Base-by-base conservation (phyloP, 2,888 invertebrate genomes). In the Scaptomyza reducta region DNA sequence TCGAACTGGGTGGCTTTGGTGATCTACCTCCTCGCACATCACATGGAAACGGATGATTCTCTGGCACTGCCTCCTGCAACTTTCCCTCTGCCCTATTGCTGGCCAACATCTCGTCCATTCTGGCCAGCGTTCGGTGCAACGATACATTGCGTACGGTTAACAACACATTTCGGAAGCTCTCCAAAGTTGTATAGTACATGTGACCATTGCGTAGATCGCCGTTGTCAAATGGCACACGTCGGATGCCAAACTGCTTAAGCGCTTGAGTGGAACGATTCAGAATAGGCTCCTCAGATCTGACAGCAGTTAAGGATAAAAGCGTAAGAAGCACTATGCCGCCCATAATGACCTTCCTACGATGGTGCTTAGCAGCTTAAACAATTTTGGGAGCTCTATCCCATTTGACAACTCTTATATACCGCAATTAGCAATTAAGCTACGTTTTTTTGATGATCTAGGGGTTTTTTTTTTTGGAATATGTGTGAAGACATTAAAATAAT, bases 1-100 rank as follows among this genome's bases (percentile, higher is more conserved):
- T 93, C 4, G 92, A 92, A 1, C 72, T 89, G 0, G 94, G 94
- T 6, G 90, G 74, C 1, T 45, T 10, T 1, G 40, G 5, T 10
- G 67, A 68, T 29, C 67, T 44, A 1, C 29, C 54, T 1, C 13
- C 13, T 7, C 29, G 38, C 2, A 68, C 16, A 29, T 68, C 29
- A 9, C 67, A 68, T 0, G 67, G 67, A 45, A 68, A 68, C 3
- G 90, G 91, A 25, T 71, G 51, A 13, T 65, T 65, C 1, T 66
- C 27, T 0, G 87, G 79, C n/a, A 90, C 61, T 18, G 59, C 56
- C 31, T 67, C 73, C 74, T 92, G 92, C 54, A 91, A 70, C 75
- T 86, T 89, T 0, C 86, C 88, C 13, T 63, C 61, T 5, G 59
- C 62, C 25, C 18, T 41, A 16, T 74, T 67, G 5, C 73, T 27